Percentiles rank a stretch among this genome's conserved stretches.
Conservation (phyloP, 2,888 invertebrate species). For the Heliconius sara region DNA sequence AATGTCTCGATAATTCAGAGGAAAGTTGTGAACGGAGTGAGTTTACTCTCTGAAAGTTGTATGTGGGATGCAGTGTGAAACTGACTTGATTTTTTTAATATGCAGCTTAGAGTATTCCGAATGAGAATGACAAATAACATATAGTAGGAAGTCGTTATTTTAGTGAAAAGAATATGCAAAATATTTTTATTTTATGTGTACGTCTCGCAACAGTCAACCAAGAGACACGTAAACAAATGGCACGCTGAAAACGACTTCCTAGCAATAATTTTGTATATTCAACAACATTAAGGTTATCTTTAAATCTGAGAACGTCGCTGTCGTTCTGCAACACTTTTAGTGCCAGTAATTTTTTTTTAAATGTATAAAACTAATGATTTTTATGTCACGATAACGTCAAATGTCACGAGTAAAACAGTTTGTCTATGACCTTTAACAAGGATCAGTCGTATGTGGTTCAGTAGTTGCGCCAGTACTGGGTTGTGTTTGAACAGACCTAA, state of each 20-base stretch:
- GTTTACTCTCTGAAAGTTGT: too few relatives aligned
- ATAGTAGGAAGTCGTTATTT: constrained; percentile 44
- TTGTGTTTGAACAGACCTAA: constrained; percentile 47
- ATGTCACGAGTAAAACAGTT: constrained; percentile 36
- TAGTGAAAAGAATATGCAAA: constrained; percentile 35
- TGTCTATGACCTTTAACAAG: constrained; percentile 37
- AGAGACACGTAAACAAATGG: constrained; percentile 40
- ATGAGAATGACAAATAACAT: constrained; percentile 35
- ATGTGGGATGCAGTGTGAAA: too few relatives aligned
- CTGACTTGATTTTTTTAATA: background rate
- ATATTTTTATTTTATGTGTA: constrained; percentile 40
- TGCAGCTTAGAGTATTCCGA: constrained; percentile 11
- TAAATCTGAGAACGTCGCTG: constrained; percentile 41
- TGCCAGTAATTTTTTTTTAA: constrained; percentile 40
- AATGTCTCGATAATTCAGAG: too few relatives aligned
- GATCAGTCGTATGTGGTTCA: constrained; percentile 36
- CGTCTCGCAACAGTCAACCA: constrained; percentile 38
- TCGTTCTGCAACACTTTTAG: constrained; percentile 41
- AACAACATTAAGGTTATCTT: constrained; percentile 45
- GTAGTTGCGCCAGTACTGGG: constrained; percentile 57
- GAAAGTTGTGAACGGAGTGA: too few relatives aligned
- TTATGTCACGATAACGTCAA: constrained; percentile 41
- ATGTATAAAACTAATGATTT: constrained; percentile 41
- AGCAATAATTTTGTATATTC: constrained; percentile 44
- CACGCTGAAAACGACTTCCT: constrained; percentile 48